Conservation (phyloP, 2,113 vertebrate species). For the Sialia sialis region DNA sequence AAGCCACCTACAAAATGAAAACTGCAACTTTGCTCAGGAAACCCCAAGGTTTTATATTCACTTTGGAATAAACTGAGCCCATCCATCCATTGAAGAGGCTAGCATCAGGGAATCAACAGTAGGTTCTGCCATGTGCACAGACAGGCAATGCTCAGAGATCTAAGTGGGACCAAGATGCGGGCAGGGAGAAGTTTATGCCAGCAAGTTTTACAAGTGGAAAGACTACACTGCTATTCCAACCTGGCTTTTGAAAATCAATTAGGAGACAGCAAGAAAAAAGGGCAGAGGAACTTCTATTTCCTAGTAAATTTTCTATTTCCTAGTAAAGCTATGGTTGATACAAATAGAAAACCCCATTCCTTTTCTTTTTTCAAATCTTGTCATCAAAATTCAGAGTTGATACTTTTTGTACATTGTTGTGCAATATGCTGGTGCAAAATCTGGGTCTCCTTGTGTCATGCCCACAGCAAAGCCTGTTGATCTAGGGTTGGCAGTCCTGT, state of each 20-base stretch:
- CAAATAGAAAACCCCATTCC: neutral
- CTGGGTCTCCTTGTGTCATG: neutral
- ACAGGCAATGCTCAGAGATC: neutral
- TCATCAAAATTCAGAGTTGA: neutral
- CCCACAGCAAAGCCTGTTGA: rapidly evolving
- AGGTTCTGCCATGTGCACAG: neutral
- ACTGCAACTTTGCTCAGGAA: neutral
- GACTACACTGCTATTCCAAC: neutral
- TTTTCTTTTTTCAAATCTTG: neutral
- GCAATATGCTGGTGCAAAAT: neutral
- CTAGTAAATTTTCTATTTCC: neutral
- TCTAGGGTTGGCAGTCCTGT: neutral
- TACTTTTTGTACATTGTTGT: neutral
- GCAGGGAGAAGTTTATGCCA: neutral
- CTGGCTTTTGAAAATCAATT: neutral
- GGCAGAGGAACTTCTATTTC: neutral
- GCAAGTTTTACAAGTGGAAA: neutral
- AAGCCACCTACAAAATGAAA: neutral
- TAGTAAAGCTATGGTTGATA: neutral
- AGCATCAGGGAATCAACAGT: neutral
- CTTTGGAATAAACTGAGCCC: neutral
- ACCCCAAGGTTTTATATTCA: neutral
- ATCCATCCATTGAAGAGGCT: neutral
- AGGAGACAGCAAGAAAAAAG: neutral
- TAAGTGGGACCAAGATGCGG: neutral